Conservation (phyloP, 2,888 invertebrate genomes). For the Nemotelus pantherinus region DNA sequence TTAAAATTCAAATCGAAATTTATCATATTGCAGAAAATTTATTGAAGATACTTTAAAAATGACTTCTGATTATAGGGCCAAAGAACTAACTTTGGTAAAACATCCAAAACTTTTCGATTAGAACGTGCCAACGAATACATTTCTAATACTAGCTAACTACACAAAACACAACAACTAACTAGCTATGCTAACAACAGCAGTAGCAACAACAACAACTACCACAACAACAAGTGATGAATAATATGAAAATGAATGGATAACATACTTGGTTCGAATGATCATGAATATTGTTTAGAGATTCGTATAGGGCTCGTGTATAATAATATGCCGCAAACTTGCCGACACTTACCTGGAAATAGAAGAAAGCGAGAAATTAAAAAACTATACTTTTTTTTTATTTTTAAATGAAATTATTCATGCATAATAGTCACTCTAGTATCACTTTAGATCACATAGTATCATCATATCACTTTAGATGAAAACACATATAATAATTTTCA, state of each 20-base stretch:
- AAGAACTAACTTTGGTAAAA: too few relatives aligned
- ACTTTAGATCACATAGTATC: too few relatives aligned
- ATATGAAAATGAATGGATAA: conserved; percentile 10
- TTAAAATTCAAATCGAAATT: too few relatives aligned
- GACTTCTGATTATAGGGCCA: too few relatives aligned
- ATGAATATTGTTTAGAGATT: conserved; percentile 11
- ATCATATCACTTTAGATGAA: too few relatives aligned
- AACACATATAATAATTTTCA: too few relatives aligned
- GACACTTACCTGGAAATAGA: conserved; percentile 37
- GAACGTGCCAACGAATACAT: too few relatives aligned
- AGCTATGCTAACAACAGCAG: conserved; percentile 20
- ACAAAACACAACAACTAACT: not conserved
- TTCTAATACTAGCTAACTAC: not conserved
- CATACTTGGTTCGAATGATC: conserved; percentile 31
- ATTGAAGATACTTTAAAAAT: too few relatives aligned
- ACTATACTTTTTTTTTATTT: not conserved
- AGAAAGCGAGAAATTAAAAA: conserved; percentile 8
- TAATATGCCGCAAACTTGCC: conserved; percentile 23
- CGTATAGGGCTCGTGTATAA: conserved; percentile 18
- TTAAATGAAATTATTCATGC: too few relatives aligned
- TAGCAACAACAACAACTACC: not conserved
- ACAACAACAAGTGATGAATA: conserved; percentile 9
- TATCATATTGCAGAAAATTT: too few relatives aligned
- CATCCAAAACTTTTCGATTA: too few relatives aligned
- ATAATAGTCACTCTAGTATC: too few relatives aligned